Base-by-base conservation (phyloP, 1,140 invertebrate genomes). In the Conus betulinus region DNA sequence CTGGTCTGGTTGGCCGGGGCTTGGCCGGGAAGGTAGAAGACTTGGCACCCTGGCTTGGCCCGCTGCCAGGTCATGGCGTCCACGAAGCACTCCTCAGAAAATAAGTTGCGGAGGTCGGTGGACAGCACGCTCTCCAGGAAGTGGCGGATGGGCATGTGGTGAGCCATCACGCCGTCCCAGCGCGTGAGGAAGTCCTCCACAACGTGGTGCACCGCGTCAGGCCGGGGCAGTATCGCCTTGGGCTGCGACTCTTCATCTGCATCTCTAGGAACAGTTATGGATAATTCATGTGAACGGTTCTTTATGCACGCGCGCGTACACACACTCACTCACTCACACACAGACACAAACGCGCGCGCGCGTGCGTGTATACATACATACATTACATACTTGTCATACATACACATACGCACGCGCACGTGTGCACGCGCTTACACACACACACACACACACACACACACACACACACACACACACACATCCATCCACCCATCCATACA, bases 101-200 rank as follows among this genome's bases (percentile, higher is more conserved):
- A 94, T 90, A 91, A 94, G 23, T 94, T 89, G 17, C 95, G 90
- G 51, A 95, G 90, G 88, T 95, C 95, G 39, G 86, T 87, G 20
- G 90, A 87, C 2, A 92, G 55, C 4, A 91, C 82, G 55, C 92
- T 85, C 86, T 96, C 95, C 10, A 96, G 84, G 90, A 95, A 96
- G 11, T 95, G 90, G 10, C 95, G 85, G 0, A 96, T 91, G 17
- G 95, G 95, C 13, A 95, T 89, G 78, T 95, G 91, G 90, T 96
- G 95, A 67, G 92, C 94, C 27, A 90, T 89, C 17, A 92, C 93
- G 6, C 91, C 93, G 84, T 95, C 95, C 95, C 95, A 96, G 2
- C 88, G 85, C 0, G 96, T 96, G 0, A 95, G 91, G 88, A 96
- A 96, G 90, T 96, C 96, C 92, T 96, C 96, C 10, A 96, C 91